These are phyloP conservation scores for Mya arenaria DNA, from an alignment of 1,140 invertebrate genomes.

Conservation along the genomic window DNA sequence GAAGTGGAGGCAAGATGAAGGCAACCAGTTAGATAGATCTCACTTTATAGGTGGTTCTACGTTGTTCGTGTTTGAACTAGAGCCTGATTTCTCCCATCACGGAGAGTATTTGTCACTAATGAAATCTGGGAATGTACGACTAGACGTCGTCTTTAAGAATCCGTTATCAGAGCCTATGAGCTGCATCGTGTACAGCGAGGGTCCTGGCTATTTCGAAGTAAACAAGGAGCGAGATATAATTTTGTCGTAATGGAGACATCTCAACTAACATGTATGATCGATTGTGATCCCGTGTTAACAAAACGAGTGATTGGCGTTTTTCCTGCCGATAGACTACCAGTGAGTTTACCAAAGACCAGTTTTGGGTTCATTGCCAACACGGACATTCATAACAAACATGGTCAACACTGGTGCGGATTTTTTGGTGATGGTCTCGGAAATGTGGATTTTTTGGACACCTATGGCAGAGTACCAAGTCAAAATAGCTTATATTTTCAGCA, in stretches of 20 bases:
- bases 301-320: constrained; percentile 13
- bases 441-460: too few species aligned
- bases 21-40: background rate
- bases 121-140: constrained; percentile 21
- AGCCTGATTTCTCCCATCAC: constrained; percentile 29
- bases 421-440: too few species aligned
- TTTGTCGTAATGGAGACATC: constrained; percentile 9
- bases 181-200: constrained; percentile 23
- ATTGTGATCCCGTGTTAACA: constrained; percentile 18
- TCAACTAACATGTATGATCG: constrained; percentile 6
- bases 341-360: background rate
- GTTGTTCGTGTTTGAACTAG: constrained; percentile 8
- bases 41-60: constrained; percentile 2
- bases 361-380: constrained; percentile 24
- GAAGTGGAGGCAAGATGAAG: constrained; percentile 29
- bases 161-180: constrained; percentile 8
- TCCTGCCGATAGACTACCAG: background rate
- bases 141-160: constrained; percentile 21
- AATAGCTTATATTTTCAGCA: background rate
- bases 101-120: constrained; percentile 32
- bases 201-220: constrained; percentile 16
- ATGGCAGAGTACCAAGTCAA: background rate
- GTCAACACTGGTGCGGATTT: constrained; percentile 1
- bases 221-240: constrained; percentile 24
- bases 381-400: background rate